Evolutionary conservation across 2,888 invertebrate species (phyloP).

Genomic region (Netelia melanura): DNA sequence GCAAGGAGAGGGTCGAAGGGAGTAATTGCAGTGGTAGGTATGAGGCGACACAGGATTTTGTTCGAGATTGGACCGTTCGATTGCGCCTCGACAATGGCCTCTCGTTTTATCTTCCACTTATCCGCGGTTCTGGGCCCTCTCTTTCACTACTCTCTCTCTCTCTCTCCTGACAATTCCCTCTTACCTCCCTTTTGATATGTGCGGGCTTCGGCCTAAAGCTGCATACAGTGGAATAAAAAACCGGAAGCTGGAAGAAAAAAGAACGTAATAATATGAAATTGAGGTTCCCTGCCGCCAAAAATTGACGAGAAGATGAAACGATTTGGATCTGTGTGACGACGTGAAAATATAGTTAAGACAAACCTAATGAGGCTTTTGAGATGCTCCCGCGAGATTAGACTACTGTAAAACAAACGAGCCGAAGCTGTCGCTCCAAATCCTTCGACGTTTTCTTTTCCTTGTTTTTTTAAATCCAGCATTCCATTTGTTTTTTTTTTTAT

Average conservation of each 20-base stretch:
- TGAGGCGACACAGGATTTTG: slow-evolving; percentile 64
- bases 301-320: slow-evolving; percentile 42
- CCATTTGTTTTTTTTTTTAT: too few species aligned
- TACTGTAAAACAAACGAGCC: background rate
- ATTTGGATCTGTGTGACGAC: slow-evolving; percentile 18
- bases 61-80: slow-evolving; percentile 70
- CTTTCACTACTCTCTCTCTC: background rate
- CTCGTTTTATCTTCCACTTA: slow-evolving; percentile 68
- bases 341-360: slow-evolving; percentile 4
- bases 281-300: background rate
- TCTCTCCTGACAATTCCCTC: slow-evolving; percentile 46
- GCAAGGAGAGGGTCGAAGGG: slow-evolving; percentile 49
- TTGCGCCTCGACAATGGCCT: slow-evolving; percentile 72
- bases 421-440: background rate
- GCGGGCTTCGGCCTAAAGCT: slow-evolving; percentile 40
- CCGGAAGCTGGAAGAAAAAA: background rate
- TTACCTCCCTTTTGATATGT: slow-evolving; percentile 24
- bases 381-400: background rate
- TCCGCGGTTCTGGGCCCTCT: slow-evolving; percentile 44
- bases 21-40: slow-evolving; percentile 56
- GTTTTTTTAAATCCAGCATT: too few species aligned
- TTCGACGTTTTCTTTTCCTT: background rate
- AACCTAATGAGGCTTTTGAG: background rate
- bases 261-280: slow-evolving; percentile 44
- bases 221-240: background rate